Evolutionary conservation across 2,113 vertebrate species (phyloP), one percentile per base, ranked within the genome.

Genomic region (Malurus melanocephalus): DNA sequence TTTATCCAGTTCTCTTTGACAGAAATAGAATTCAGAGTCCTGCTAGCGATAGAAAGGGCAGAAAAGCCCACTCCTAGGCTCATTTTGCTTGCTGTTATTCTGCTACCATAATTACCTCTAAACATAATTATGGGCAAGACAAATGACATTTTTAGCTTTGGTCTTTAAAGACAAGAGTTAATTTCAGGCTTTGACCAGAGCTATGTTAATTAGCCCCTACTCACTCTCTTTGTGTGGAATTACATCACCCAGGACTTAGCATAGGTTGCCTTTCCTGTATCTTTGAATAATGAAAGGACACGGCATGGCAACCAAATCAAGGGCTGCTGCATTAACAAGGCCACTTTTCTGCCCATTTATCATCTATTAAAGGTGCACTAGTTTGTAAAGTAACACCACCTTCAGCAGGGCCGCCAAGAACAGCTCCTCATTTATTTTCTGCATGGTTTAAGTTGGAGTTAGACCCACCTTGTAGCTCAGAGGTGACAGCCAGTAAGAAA

Each of bases 311-410:
- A 86, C 94, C 42, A 91, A 94, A 96, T 96, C 96, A 88, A 97
- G 94, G 94, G 93, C 94, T 90, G 90, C 86, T 89, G 93, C 95
- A 98, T 97, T 97, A 97, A 97, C 95, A 98, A 97, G 96, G 95
- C 96, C 93, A 87, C 94, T 95, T 96, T 96, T 95, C 95, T 94
- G 95, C 95, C 95, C 97, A 98, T 98, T 97, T 97, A 97, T 98
- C 98, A 98, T 98, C 97, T 97, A 97, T 97, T 98, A 98, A 97
- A 98, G 96, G 96, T 95, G 96, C 77, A 79, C 96, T 92, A 93
- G 95, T 97, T 97, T 97, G 97, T 96, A 97, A 97, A 96, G 97
- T 95, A 96, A 96, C 95, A 95, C 95, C 96, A 96, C 96, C 97
- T 98, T 97, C 96, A 84, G 95, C 96, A 95, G 59, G 91, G 95